These are phyloP conservation scores for Nibea coibor DNA, from an alignment of 2,113 vertebrate species.

Conservation along the genomic window DNA sequence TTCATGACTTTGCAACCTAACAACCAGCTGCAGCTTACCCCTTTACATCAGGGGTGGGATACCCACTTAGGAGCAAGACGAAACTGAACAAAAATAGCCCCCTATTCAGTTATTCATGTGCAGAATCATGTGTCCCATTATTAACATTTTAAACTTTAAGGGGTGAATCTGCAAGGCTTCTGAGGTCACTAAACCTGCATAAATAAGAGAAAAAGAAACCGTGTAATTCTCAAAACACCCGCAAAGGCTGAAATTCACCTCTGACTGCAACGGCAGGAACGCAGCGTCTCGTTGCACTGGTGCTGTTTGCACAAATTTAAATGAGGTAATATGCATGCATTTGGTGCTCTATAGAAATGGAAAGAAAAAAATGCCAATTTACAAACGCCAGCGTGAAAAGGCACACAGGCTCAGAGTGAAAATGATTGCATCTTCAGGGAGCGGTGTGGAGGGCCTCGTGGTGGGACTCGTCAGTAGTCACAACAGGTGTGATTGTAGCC, in stretches of 20 bases:
- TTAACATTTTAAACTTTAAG: neutral
- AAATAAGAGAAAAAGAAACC: neutral
- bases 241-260: neutral
- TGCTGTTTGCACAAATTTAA: neutral
- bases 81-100: slow-evolving; percentile 7
- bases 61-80: slow-evolving; percentile 27
- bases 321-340: neutral
- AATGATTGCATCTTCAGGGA: neutral
- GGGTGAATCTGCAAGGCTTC: too few species aligned
- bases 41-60: slow-evolving; percentile 43
- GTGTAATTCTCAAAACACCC: neutral
- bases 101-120: neutral
- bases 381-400: neutral
- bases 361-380: neutral
- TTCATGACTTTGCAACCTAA: slow-evolving; percentile 55
- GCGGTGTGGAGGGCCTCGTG: too few species aligned
- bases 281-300: neutral
- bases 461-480: too few species aligned
- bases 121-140: neutral
- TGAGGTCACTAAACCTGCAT: neutral
- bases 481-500: too few species aligned
- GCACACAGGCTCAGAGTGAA: neutral
- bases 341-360: neutral
- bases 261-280: neutral
- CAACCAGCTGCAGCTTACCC: slow-evolving; percentile 53